Evolutionary conservation across 92 coral and sea anemone genomes (phyloP).

Genomic region (Montipora capitata): DNA sequence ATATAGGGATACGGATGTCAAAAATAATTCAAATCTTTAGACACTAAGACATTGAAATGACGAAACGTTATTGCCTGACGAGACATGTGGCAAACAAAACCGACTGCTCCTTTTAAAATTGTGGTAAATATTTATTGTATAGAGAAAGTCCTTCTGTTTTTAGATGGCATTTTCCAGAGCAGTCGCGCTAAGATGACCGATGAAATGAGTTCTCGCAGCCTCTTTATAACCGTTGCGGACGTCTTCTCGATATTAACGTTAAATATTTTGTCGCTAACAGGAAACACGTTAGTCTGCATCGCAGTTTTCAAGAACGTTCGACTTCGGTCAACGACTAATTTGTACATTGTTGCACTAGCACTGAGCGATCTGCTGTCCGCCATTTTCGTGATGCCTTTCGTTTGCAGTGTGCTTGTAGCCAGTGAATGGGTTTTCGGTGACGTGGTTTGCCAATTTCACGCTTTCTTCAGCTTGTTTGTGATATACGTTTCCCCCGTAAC

Average conservation of each 20-base stretch:
- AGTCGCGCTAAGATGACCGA: background rate
- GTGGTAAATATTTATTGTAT: too few species aligned
- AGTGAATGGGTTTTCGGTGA: slow-evolving; percentile 8
- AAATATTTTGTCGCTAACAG: background rate
- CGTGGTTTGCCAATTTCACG: slow-evolving; percentile 7
- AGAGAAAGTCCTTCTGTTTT: too few species aligned
- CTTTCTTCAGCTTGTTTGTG: slow-evolving; percentile 24
- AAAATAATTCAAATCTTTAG: too few species aligned
- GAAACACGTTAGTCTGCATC: slow-evolving; percentile 8
- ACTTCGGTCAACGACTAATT: slow-evolving; percentile 11
- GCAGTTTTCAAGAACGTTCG: background rate
- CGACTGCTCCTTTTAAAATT: too few species aligned
- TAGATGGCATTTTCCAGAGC: background rate
- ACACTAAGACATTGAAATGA: background rate
- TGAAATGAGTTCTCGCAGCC: background rate
- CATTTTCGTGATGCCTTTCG: slow-evolving; percentile 4
- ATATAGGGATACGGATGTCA: too few species aligned
- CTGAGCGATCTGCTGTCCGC: slow-evolving; percentile 14
- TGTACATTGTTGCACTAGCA: slow-evolving; percentile 23
- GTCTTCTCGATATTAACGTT: background rate
- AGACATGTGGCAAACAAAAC: too few species aligned
- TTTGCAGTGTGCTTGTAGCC: background rate
- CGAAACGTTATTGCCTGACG: too few species aligned
- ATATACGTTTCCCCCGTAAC: slow-evolving; percentile 19
- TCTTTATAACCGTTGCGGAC: background rate